A percentile compares a stretch with the other conserved stretches of the same genome.
Evolutionary conservation across 2,797 vertebrate species (phyloP).

Genomic region (Scolopax rusticola): DNA sequence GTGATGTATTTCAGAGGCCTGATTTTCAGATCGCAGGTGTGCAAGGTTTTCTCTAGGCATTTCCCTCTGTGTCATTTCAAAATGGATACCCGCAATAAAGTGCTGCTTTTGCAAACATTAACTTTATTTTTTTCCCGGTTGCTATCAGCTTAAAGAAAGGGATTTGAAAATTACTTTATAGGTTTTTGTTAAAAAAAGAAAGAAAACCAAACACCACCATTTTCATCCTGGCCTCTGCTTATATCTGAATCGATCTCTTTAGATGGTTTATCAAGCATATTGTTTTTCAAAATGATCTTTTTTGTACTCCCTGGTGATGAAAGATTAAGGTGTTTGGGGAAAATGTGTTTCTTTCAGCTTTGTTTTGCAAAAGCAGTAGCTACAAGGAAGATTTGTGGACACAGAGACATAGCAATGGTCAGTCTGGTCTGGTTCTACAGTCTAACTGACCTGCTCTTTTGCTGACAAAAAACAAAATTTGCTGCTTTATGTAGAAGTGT

Average conservation of each 20-base stretch:
- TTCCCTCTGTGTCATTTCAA: not conserved
- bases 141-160: not conserved
- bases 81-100: conserved; percentile 36
- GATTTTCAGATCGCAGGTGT: conserved; percentile 25
- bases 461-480: not conserved
- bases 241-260: not conserved
- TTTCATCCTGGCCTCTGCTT: not conserved
- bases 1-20: conserved; percentile 6
- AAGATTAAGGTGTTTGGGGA: not conserved
- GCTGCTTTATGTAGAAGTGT: not conserved
- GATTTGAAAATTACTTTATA: not conserved
- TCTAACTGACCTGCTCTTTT: not conserved
- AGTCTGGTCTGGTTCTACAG: not conserved
- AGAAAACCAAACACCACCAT: fast-evolving
- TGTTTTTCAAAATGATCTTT: not conserved
- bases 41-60: conserved; percentile 21
- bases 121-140: not conserved
- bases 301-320: not conserved
- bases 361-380: not conserved
- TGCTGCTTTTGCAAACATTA: conserved; percentile 13
- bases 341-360: not conserved
- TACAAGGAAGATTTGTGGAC: not conserved
- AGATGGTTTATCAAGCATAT: not conserved
- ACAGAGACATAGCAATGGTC: not conserved
- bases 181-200: not conserved